phyloP scores from a whole-genome alignment of 2,888 invertebrate species.

The Drosophila quinaria region DNA sequence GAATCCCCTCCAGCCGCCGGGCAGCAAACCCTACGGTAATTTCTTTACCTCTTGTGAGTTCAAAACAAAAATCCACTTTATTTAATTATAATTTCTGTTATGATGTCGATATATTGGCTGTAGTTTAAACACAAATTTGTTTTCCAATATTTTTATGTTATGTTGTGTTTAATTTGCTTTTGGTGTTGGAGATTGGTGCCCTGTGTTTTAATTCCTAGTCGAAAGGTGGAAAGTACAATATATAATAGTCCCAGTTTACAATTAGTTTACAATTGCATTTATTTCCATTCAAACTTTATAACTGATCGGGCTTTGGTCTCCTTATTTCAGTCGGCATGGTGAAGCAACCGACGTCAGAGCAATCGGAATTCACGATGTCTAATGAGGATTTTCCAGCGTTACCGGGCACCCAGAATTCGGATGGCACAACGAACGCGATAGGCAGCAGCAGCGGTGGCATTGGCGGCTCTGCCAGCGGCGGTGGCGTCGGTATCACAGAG shows the following conservation, averaged over 20 bases:
- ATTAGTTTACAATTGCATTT: not conserved
- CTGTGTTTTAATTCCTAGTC: not conserved
- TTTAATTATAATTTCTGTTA: conserved; percentile 67
- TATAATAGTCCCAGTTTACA: not conserved
- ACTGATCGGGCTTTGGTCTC: conserved; percentile 16
- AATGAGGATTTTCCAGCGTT: conserved; percentile 99
- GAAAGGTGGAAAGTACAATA: not conserved
- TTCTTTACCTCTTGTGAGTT: conserved; percentile 86
- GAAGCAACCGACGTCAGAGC: conserved; percentile 96
- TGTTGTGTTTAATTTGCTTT: conserved; percentile 11
- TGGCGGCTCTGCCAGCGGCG: conserved; percentile 45
- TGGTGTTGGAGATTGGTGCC: conserved; percentile 25
- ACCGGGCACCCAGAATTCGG: conserved; percentile 94
- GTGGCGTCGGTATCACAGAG: conserved; percentile 72
- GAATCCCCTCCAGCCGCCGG: conserved; percentile 94
- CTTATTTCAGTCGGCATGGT: conserved; percentile 93
- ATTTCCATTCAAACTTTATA: conserved; percentile 1
- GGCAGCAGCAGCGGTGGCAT: conserved; percentile 55
- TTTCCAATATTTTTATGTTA: conserved; percentile 9
- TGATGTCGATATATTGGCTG: conserved; percentile 10
- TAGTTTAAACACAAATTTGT: conserved; percentile 26
- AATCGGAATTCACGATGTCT: conserved; percentile 98
- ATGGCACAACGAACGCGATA: conserved; percentile 86
- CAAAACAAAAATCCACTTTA: conserved; percentile 75
- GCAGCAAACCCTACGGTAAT: conserved; percentile 96